Evolutionary conservation across 2,113 vertebrate genomes (phyloP), one percentile per base, ranked within the genome.

Genomic region (Myrmecobius fasciatus): DNA sequence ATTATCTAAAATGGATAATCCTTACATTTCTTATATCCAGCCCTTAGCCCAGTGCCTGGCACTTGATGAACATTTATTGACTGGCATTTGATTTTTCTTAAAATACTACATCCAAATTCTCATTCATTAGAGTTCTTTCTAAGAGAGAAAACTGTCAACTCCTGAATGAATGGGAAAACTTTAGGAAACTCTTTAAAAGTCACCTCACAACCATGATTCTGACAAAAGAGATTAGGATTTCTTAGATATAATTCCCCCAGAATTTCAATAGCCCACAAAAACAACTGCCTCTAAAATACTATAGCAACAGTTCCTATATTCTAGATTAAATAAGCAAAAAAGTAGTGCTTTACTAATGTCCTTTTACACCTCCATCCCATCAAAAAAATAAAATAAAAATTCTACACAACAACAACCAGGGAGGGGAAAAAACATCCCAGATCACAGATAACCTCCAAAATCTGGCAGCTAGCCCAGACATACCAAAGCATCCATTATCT

Each of bases 401-500:
- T 8, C n/a, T 91, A 22, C 53, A 83, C 67, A 83, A 67, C 31
- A 67, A 67, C n/a, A 43, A 83, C 36, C n/a, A 43, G 67, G 36
- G 17, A 3, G 12, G 22, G 22, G 52, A 53, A 22, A 43, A 53
- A 53, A 43, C 20, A 43, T 4, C 53, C 92, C 89, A 96, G 95
- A 96, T 95, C 91, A 94, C 97, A 96, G 95, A 92, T 97, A 89
- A 89, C 94, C 60, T 94, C 52, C 89, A 52, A 25, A 22, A 56
- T 43, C 92, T 97, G 96, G 96, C 97, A 95, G 9, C 48, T 96
- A 97, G 98, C 97, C 98, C 97, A 98, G 98, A 97, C 97, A 25
- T 97, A 98, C 67, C 93, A 97, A 97, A 98, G 97, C 93, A 94
- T 97, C 95, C 96, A 93, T 98, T 96, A 98, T 98, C 97, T 97